phyloP scores from a whole-genome alignment of 1,140 invertebrate species.

The Drosophila mayri region DNA sequence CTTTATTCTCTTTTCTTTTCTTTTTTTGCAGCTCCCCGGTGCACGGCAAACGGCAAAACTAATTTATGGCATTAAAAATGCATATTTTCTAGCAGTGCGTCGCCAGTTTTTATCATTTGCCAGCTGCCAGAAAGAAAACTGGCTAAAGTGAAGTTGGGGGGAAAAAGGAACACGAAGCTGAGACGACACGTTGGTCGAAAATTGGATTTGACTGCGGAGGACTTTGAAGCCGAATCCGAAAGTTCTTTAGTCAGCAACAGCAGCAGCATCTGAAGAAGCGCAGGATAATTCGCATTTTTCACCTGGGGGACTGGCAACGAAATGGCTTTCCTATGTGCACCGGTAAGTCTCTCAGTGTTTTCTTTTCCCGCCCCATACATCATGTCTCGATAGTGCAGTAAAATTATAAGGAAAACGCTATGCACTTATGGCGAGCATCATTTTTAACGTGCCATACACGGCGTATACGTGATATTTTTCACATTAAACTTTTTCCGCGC shows the following conservation, averaged over 20 bases:
- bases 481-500: slow-evolving; percentile 54
- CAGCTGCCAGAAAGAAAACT: slow-evolving; percentile 28
- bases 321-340: slow-evolving; percentile 76
- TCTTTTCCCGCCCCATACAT: not conserved
- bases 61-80: slow-evolving; percentile 83
- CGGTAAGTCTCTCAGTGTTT: slow-evolving; percentile 49
- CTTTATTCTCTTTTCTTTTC: slow-evolving; percentile 3
- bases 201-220: slow-evolving; percentile 72
- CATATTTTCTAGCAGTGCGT: slow-evolving; percentile 82
- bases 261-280: slow-evolving; percentile 12
- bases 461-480: slow-evolving; percentile 60
- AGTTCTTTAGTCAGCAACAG: slow-evolving; percentile 40
- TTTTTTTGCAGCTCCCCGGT: slow-evolving; percentile 50
- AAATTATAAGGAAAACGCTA: slow-evolving; percentile 44
- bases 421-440: slow-evolving; percentile 42
- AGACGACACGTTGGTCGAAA: slow-evolving; percentile 45
- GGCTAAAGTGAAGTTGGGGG: not conserved
- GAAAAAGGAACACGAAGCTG: slow-evolving; percentile 1
- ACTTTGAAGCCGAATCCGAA: slow-evolving; percentile 46
- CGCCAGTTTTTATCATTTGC: slow-evolving; percentile 76
- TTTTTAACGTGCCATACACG: slow-evolving; percentile 43
- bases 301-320: slow-evolving; percentile 69
- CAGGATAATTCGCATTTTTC: slow-evolving; percentile 62
- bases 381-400: slow-evolving; percentile 34
- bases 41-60: slow-evolving; percentile 74